A percentile compares a stretch with the other conserved stretches of the same genome.
These are phyloP conservation scores for Aviceda subcristata DNA, from an alignment of 2,113 vertebrate genomes.

Conservation along the genomic window DNA sequence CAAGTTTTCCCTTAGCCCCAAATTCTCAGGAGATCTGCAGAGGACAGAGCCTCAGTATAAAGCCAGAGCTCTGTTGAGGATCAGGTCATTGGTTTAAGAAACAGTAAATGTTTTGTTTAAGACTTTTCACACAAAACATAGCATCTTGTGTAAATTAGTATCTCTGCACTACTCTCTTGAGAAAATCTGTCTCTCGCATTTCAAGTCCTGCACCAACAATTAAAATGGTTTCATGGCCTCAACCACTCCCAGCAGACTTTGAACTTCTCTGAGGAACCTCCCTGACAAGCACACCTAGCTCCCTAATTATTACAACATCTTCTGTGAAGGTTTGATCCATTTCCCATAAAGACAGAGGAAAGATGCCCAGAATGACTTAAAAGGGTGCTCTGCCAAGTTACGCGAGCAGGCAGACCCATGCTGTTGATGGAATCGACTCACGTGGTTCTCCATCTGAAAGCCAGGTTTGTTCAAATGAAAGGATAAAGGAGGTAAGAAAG, in stretches of 20 bases:
- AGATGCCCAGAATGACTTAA: not conserved
- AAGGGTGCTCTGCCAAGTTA: not conserved
- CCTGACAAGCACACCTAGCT: not conserved
- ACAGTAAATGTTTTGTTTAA: not conserved
- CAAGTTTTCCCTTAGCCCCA: not conserved
- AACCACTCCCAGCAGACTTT: not conserved
- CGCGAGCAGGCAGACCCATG: accelerated
- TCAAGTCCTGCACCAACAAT: not conserved
- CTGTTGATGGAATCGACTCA: accelerated
- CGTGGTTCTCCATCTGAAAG: not conserved
- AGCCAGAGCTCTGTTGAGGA: not conserved
- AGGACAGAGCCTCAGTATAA: not conserved
- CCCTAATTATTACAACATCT: not conserved
- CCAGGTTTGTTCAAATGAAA: not conserved
- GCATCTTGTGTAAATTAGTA: not conserved
- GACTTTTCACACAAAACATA: not conserved
- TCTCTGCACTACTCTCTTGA: not conserved
- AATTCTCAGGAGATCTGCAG: not conserved
- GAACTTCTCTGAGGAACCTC: not conserved
- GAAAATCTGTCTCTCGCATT: not conserved
- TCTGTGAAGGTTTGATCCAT: not conserved
- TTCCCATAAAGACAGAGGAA: not conserved
- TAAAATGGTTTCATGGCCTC: not conserved
- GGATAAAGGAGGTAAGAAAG: not conserved
- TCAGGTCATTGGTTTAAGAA: not conserved